Evolutionary conservation across 64 coral and sea anemone species (phyloP).

Genomic region (Cladopsammia gracilis): DNA sequence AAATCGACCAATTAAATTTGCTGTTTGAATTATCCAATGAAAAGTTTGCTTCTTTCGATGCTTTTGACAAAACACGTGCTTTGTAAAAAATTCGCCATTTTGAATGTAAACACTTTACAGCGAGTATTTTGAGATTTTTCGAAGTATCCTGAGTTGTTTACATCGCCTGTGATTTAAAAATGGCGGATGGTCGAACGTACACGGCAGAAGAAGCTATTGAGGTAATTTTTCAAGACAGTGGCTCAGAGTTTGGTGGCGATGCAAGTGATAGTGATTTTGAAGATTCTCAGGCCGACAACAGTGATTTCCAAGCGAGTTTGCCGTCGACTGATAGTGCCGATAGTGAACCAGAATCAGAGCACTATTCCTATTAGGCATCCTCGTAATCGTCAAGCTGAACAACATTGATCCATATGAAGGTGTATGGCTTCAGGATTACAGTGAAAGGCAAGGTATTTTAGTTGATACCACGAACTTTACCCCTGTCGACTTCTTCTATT

Average conservation of each 20-base stretch:
- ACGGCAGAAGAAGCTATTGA: not conserved
- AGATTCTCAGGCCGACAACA: not conserved
- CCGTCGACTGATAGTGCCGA: not conserved
- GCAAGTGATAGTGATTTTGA: not conserved
- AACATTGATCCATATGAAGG: not conserved
- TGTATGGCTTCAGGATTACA: slow-evolving; percentile 23
- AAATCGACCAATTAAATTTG: not conserved
- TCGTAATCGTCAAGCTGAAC: not conserved
- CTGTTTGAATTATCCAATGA: not conserved
- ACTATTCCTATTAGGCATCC: not conserved
- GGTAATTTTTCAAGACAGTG: slow-evolving; percentile 8
- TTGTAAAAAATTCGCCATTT: no score
- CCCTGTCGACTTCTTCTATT: not conserved
- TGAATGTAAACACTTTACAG: no score
- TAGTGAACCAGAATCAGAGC: not conserved
- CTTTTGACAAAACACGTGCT: not conserved
- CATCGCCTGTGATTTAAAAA: not conserved
- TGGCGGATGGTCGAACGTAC: not conserved
- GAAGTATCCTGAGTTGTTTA: not conserved
- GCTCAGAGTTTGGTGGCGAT: not conserved
- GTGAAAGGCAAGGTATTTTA: slow-evolving; percentile 12
- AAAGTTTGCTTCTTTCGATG: not conserved
- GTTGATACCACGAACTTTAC: slow-evolving; percentile 19
- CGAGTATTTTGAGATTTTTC: no score
- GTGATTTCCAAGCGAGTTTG: not conserved